Evolutionary conservation across 1,140 invertebrate species (phyloP), one percentile per base, ranked within the genome.

Genomic region (Drosophila sp.): DNA sequence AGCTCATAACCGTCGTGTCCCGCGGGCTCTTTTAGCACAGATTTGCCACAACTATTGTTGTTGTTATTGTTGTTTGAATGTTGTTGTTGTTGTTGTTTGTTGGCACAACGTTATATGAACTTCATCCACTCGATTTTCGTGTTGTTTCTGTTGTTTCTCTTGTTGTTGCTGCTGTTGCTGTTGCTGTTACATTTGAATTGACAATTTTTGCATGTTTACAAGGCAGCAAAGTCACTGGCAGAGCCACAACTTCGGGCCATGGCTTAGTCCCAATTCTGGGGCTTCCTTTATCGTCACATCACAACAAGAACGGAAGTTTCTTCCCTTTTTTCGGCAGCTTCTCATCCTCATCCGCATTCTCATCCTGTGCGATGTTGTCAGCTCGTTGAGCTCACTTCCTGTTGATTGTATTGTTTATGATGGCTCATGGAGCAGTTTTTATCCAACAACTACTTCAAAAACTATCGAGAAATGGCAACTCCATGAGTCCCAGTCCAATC

Each of bases 161-260:
- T n/a, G n/a, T n/a, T n/a, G n/a, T n/a, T n/a, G n/a, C 57, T 32
- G 21, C 4, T 59, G 43, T 29, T 40, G 67, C 29, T 58, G n/a
- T 29, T 67, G 18, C 50, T 46, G 48, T 53, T 61, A 34, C 58
- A 63, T 72, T 67, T 67, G 56, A 76, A 76, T 76, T 72, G 73
- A 74, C 73, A 76, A 76, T 76, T 76, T 76, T 76, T 67, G 70
- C 73, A 76, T 76, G 73, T 72, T 76, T 73, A 73, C 73, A 76
- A 66, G 66, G 53, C 59, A 59, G 45, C 67, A 54, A 41, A 25
- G 21, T 14, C 41, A 34, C 46, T 14, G n/a, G 7, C 41, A 43
- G 16, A 41, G 45, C 43, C 34, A 34, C 45, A 51, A 41, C 56
- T 61, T 36, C 46, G 34, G 41, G 53, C 27, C n/a, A 25, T 56